Evolutionary conservation across 2,888 invertebrate species (phyloP).

Genomic region (Sipunculus nudus): DNA sequence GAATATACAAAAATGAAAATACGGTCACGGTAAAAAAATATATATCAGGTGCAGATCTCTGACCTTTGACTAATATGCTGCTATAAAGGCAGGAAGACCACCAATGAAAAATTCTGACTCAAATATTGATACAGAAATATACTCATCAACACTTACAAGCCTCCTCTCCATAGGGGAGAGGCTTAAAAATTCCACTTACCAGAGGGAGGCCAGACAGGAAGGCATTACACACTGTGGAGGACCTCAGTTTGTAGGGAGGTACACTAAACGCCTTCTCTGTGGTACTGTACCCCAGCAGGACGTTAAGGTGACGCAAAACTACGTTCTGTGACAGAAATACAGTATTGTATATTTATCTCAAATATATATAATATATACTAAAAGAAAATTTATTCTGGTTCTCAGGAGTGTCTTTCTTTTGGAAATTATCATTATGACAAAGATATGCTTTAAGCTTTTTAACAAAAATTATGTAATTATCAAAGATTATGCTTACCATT

Average conservation of each 20-base stretch:
- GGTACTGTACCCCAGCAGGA: constrained; percentile 91
- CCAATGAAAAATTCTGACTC: not conserved
- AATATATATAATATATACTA: not conserved
- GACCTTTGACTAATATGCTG: not conserved
- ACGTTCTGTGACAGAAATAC: constrained; percentile 74
- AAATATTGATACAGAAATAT: not conserved
- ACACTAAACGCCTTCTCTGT: constrained; percentile 90
- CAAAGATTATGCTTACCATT: no score
- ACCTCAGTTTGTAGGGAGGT: constrained; percentile 87
- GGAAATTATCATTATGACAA: no score
- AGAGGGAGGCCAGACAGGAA: constrained; percentile 91
- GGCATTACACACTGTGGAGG: constrained; percentile 94
- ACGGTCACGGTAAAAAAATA: no score
- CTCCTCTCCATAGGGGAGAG: not conserved
- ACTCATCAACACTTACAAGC: not conserved
- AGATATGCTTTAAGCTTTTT: no score
- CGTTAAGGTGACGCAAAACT: constrained; percentile 89
- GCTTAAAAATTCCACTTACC: constrained; percentile 53
- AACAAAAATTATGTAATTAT: no score
- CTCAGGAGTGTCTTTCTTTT: no score
- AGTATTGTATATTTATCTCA: no score
- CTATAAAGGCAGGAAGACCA: not conserved
- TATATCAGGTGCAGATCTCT: not conserved
- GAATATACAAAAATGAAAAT: no score
- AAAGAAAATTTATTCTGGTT: no score